Evolutionary conservation across 2,888 invertebrate genomes (phyloP).

Genomic region (Drosophila conformis): DNA sequence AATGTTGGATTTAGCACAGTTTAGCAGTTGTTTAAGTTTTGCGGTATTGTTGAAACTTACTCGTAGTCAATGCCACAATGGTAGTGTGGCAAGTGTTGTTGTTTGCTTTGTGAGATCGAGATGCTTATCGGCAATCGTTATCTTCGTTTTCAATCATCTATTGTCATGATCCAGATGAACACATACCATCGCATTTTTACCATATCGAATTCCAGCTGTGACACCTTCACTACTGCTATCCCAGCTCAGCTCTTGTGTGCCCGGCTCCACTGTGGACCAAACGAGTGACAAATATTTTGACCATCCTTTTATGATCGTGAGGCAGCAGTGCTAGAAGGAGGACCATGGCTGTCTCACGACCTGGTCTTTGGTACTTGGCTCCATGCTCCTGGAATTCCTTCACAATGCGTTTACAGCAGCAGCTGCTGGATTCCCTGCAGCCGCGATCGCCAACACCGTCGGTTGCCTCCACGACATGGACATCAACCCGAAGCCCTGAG

Average conservation of each 20-base stretch:
- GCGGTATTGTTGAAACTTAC: slow-evolving; percentile 9
- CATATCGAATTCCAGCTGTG: slow-evolving; percentile 63
- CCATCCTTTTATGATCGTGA: slow-evolving; percentile 80
- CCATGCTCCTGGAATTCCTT: slow-evolving; percentile 72
- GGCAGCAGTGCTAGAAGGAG: slow-evolving; percentile 56
- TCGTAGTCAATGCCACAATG: slow-evolving; percentile 6
- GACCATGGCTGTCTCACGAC: slow-evolving; percentile 71
- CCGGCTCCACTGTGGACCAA: slow-evolving; percentile 14
- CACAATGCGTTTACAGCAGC: slow-evolving; percentile 48
- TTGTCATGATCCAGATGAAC: slow-evolving; percentile 57
- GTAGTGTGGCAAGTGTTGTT: slow-evolving; percentile 8
- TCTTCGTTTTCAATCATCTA: slow-evolving; percentile 51
- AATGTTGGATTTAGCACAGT: not conserved
- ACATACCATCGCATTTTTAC: slow-evolving; percentile 55
- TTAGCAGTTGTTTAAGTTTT: not conserved
- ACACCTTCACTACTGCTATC: slow-evolving; percentile 43
- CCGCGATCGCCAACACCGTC: slow-evolving; percentile 48
- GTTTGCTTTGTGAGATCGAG: slow-evolving; percentile 12
- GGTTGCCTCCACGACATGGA: slow-evolving; percentile 38
- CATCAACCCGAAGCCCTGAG: not conserved
- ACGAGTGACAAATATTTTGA: slow-evolving; percentile 69
- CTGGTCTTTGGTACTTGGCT: slow-evolving; percentile 49
- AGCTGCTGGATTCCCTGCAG: slow-evolving; percentile 45
- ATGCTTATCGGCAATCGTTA: slow-evolving; percentile 39
- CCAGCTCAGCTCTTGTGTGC: slow-evolving; percentile 14